These are phyloP conservation scores for Myiagra hebetior DNA, from an alignment of 2,113 vertebrate species.

Conservation along the genomic window DNA sequence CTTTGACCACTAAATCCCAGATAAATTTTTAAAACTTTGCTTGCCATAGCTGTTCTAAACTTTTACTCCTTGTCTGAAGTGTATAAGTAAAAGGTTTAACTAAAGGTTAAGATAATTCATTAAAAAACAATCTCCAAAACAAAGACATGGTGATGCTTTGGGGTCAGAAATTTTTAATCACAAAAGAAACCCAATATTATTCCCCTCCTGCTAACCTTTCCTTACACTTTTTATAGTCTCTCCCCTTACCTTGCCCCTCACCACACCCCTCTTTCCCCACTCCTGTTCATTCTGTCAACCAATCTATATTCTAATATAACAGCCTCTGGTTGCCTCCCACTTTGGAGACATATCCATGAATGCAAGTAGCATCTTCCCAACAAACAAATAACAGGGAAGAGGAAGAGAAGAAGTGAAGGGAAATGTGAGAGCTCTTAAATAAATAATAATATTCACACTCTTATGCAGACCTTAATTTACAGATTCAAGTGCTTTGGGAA, in stretches of 20 bases:
- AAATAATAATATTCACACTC: constrained; percentile 42
- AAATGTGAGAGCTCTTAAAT: constrained; percentile 51
- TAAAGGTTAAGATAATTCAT: neutral
- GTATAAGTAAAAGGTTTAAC: neutral
- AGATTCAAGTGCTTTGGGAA: neutral
- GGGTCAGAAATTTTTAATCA: constrained; percentile 24
- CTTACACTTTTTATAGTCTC: neutral
- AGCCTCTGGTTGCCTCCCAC: neutral
- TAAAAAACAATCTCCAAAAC: neutral
- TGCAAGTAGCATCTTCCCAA: neutral
- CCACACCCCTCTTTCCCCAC: neutral
- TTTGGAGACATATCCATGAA: neutral
- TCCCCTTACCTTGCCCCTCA: neutral
- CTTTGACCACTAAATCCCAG: neutral
- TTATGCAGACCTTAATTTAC: constrained; percentile 2
- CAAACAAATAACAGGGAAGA: neutral
- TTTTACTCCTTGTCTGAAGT: neutral
- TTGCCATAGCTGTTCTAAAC: neutral
- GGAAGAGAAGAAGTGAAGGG: neutral
- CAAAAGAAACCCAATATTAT: constrained; percentile 23
- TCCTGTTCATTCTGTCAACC: neutral
- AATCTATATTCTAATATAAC: neutral
- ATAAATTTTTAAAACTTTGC: neutral
- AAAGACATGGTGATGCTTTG: neutral
- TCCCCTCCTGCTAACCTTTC: constrained; percentile 25